phyloP scores from a whole-genome alignment of 1,140 invertebrate species.

The Grapholita molesta region DNA sequence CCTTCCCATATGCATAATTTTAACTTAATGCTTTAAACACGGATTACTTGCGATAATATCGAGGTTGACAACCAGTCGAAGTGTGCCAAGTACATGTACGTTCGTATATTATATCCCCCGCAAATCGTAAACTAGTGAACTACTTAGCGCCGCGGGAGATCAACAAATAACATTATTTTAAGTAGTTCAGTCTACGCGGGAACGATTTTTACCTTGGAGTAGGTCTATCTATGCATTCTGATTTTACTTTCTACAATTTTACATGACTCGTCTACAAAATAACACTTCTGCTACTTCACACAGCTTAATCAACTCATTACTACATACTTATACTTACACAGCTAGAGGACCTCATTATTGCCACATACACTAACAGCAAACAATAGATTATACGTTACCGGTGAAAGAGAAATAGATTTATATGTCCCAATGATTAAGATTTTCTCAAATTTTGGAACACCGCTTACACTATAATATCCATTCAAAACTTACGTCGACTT shows the following conservation, averaged over 20 bases:
- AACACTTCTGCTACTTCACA: too few species aligned
- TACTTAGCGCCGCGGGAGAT: neutral
- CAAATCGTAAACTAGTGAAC: conserved; percentile 3
- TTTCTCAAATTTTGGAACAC: too few species aligned
- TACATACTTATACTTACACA: too few species aligned
- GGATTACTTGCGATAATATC: neutral
- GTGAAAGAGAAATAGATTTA: too few species aligned
- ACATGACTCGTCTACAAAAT: too few species aligned
- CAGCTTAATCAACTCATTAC: too few species aligned
- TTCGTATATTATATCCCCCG: neutral
- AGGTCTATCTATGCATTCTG: neutral
- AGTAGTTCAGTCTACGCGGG: neutral
- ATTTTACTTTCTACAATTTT: neutral
- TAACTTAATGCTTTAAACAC: neutral
- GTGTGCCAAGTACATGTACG: neutral
- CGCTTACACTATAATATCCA: too few species aligned
- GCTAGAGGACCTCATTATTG: too few species aligned
- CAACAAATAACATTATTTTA: neutral
- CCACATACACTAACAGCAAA: too few species aligned
- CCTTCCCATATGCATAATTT: neutral
- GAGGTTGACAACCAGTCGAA: neutral
- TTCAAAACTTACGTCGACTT: too few species aligned
- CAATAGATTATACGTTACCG: too few species aligned
- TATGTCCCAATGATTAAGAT: too few species aligned
- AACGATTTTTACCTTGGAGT: neutral